These are phyloP conservation scores for Lethrus apterus DNA, from an alignment of 1,140 invertebrate genomes.

Conservation along the genomic window DNA sequence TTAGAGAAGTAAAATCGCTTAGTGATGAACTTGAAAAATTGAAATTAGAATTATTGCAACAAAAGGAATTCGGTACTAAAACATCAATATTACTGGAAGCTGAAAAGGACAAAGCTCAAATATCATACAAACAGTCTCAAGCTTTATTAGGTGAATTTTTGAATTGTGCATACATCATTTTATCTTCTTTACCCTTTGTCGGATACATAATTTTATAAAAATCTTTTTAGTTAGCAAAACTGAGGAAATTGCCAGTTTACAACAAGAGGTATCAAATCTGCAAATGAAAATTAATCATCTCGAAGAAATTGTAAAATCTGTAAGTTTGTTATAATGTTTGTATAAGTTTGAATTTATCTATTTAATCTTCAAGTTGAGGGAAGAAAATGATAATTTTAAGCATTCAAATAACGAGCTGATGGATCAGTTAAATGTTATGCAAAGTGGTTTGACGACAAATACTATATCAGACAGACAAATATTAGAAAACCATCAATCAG, in stretches of 20 bases:
- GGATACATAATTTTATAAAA: too few species aligned
- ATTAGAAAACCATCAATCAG: constrained; percentile 17
- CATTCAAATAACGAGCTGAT: constrained; percentile 16
- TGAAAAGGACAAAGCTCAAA: constrained; percentile 28
- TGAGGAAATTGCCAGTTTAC: constrained; percentile 5
- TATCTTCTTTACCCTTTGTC: not conserved
- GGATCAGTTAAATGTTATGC: constrained; percentile 18
- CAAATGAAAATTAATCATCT: not conserved
- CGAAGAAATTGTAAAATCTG: not conserved
- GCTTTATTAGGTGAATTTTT: constrained; percentile 26
- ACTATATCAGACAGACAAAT: constrained; percentile 16
- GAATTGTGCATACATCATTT: not conserved
- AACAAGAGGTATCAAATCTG: not conserved
- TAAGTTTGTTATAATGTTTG: not conserved
- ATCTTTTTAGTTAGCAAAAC: constrained; percentile 6
- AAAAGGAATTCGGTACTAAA: constrained; percentile 29
- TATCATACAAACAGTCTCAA: constrained; percentile 29
- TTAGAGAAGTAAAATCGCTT: constrained; percentile 34
- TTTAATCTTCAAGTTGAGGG: constrained; percentile 3
- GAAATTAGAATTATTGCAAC: constrained; percentile 23
- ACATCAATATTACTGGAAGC: constrained; percentile 27
- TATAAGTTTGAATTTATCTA: constrained; percentile 1
- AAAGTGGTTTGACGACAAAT: constrained; percentile 16
- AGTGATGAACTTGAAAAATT: constrained; percentile 30
- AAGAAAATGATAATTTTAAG: constrained; percentile 5